Evolutionary conservation across 2,888 invertebrate genomes (phyloP), one percentile per base, ranked within the genome.

Genomic region (Caenorhabditis wallacei): DNA sequence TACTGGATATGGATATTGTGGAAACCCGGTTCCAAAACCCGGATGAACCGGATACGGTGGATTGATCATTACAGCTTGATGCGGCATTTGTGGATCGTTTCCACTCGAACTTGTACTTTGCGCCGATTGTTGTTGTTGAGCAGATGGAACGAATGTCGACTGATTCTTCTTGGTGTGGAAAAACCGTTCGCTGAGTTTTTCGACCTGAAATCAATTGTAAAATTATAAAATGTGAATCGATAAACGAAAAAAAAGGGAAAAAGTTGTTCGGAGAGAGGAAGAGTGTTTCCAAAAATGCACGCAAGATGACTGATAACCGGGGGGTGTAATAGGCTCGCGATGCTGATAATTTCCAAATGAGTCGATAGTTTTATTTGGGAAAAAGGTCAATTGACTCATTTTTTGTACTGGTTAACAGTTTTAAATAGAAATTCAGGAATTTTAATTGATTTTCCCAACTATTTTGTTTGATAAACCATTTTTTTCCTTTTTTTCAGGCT

Each of bases 141-240:
- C 59, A 1, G 76, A 69, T 4, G 68, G 76, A 16, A 76, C 76
- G n/a, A 76, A 76, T 4, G 76, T 76, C 10, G 61, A 69, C 20
- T 59, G 51, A 26, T 18, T 18, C 7, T 46, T 24, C 3, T 80
- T 71, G 26, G 40, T 18, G 43, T 80, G 64, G 46, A 80, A 80
- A 13, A 80, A 13, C 5, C 72, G 71, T 13, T 68, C 57, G 7
- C 59, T 26, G n/a, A 72, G 37, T 11, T 57, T 56, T 18, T 80
- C 80, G 0, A 80, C 64, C 80, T 80, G 51, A 10, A 78, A 78
- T n/a, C n/a, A n/a, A n/a, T n/a, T n/a, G n/a, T n/a, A 26, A 56
- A 30, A 7, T 1, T n/a, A n/a, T 56, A 1, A 30, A 20, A 24
- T 13, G 24, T 16, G 24, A 63, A 63, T 16, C 24, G 59, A 57